Evolutionary conservation across 2,888 invertebrate species (phyloP).

Genomic region (Elegia similella): DNA sequence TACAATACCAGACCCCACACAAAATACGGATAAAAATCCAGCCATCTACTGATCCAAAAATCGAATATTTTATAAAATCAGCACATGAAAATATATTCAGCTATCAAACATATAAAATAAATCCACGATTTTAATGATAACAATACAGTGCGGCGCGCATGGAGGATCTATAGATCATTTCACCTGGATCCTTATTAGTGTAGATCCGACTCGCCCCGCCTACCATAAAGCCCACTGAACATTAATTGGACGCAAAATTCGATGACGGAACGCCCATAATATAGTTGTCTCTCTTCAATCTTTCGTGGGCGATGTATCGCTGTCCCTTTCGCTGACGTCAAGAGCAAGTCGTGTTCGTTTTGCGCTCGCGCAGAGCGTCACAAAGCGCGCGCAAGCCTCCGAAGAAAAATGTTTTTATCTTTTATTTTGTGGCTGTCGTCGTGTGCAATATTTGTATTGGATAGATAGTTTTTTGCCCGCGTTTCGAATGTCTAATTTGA

Average conservation of each 20-base stretch:
- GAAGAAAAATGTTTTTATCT: slow-evolving; percentile 74
- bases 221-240: slow-evolving; percentile 75
- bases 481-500: slow-evolving; percentile 65
- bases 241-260: slow-evolving; percentile 76
- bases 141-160: slow-evolving; percentile 67
- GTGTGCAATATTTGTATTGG: slow-evolving; percentile 78
- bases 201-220: slow-evolving; percentile 68
- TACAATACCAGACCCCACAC: neutral
- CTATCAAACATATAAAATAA: slow-evolving; percentile 73
- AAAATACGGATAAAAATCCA: neutral
- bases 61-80: slow-evolving; percentile 50
- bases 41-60: slow-evolving; percentile 34
- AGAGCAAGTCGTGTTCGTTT: slow-evolving; percentile 59
- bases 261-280: slow-evolving; percentile 66
- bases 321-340: slow-evolving; percentile 41
- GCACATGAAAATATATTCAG: slow-evolving; percentile 63
- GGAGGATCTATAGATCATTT: slow-evolving; percentile 79
- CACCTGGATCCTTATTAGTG: slow-evolving; percentile 75
- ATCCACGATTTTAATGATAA: slow-evolving; percentile 71
- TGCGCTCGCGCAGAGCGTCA: slow-evolving; percentile 65
- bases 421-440: slow-evolving; percentile 56
- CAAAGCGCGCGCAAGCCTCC: slow-evolving; percentile 66
- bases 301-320: slow-evolving; percentile 20
- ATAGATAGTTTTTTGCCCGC: slow-evolving; percentile 57
- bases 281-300: slow-evolving; percentile 42